Base-by-base conservation (phyloP, 2,888 invertebrate species). In the Ectropis crepuscularia region DNA sequence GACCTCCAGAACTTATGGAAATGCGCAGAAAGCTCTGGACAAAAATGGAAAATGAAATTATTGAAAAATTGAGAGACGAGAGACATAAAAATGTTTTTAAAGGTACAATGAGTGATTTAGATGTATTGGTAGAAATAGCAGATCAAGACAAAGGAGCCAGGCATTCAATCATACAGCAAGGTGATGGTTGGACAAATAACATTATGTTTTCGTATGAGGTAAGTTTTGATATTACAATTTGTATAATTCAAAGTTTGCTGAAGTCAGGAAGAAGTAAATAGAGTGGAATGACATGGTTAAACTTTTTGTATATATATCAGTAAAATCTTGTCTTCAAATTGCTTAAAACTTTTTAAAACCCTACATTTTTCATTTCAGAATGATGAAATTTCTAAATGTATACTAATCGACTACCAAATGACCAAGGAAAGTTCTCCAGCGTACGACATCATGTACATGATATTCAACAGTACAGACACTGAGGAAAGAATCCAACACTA, bases 171-270 rank as follows among this genome's bases (percentile, higher is more conserved):
- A 70, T 80, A 38, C 66, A 59, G 37, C 79, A 80, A 45, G 80
- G 80, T 46, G 80, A 79, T 42, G 67, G 63, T n/a, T 79, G 79
- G 79, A 73, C 69, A 5, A 80, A 78, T 41, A 80, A 80, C 46
- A 69, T 80, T 6, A 65, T 80, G 65, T 80, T 76, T 60, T 8
- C 28, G 5, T 28, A 5, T 28, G 36, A 47, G 9, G 47, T 47
- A 9, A 47, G 9, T 28, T 46, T 28, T 46, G 47, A 28, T 10
- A 28, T 28, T 5, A 28, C 16, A 28, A 28, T 2, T 28, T 28
- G 1, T 28, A 28, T 28, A 28, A 4, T 28, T 28, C 1, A 28
- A 28, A n/a, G n/a, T n/a, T n/a, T n/a, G n/a, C n/a, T n/a, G n/a
- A 28, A 28, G 4, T 28, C 16, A 28, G 16, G 16, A 28, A 28